Evolutionary conservation across 2,113 vertebrate species (phyloP), one percentile per base, ranked within the genome.

Genomic region (Cheilinus undulatus): DNA sequence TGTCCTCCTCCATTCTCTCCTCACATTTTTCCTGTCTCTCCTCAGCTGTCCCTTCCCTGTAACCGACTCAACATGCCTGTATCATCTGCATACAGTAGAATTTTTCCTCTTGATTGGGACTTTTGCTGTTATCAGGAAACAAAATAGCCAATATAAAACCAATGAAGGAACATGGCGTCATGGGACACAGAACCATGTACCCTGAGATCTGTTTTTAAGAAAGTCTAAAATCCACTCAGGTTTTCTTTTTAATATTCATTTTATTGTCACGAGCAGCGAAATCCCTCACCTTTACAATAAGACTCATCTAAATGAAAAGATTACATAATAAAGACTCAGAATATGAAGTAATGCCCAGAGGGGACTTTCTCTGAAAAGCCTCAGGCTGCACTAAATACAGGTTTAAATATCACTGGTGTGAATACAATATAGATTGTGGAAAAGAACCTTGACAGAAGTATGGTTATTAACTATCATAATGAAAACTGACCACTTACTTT

Each of bases 281-380:
- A 26, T 56, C 43, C n/a, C 19, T 63, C 49, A 61, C 51, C 32
- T 20, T 30, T n/a, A 20, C 22, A 54, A 17, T 10, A 46, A 67
- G 28, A 50, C 56, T 54, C 34, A n/a, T n/a, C n/a, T n/a, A 40
- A 45, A 73, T 34, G 27, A 74, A 51, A 22, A 67, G 36, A 53
- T 88, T 69, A 73, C 20, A 3, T 15, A 82, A 80, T 78, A 65
- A 76, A 74, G 12, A 73, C 32, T 72, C 42, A 46, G 3, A 70
- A 45, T 65, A 26, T 79, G 66, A 59, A 64, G 54, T 8, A 54
- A 54, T 54, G 59, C 66, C 78, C 72, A 9, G 2, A n/a, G 67
- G 73, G 73, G 1, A 3, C 7, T n/a, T n/a, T 14, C 23, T 65
- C 34, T 51, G 40, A 56, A 70, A 46, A 26, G 69, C 69, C 57